Conservation (phyloP, 1,140 invertebrate species). For the Ceratina calcarata region DNA sequence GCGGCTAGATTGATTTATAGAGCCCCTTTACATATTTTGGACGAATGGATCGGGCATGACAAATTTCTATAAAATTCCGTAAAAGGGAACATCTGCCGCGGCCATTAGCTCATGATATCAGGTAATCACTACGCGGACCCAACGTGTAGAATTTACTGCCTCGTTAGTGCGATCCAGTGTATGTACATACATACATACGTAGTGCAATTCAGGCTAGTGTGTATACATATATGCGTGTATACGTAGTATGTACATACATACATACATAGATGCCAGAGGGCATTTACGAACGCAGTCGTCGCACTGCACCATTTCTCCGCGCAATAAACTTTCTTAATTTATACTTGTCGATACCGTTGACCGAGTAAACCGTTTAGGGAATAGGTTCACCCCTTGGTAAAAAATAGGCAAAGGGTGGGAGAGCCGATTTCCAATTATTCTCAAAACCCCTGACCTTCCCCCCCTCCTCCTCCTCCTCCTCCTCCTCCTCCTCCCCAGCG, state of each 20-base stretch:
- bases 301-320: constrained; percentile 47
- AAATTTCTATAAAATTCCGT: constrained; percentile 28
- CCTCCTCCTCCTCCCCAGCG: too few species aligned
- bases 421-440: constrained; percentile 32
- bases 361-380: constrained; percentile 21
- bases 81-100: constrained; percentile 35
- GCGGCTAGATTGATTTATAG: constrained; percentile 19
- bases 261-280: not conserved
- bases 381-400: not conserved
- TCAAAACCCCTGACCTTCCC: too few species aligned
- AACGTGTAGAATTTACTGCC: constrained; percentile 50
- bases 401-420: not conserved
- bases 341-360: constrained; percentile 46
- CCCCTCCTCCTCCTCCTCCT: too few species aligned
- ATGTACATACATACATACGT: not conserved
- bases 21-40: not conserved
- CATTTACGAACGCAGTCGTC: constrained; percentile 48
- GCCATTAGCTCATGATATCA: constrained; percentile 54
- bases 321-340: constrained; percentile 54
- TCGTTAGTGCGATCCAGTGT: constrained; percentile 39
- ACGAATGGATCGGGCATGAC: not conserved
- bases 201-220: not conserved
- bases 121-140: constrained; percentile 42
- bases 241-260: not conserved
- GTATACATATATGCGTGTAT: too few species aligned